Evolutionary conservation across 2,797 vertebrate genomes (phyloP), one percentile per base, ranked within the genome.

Genomic region (Cirrhinus mrigala): DNA sequence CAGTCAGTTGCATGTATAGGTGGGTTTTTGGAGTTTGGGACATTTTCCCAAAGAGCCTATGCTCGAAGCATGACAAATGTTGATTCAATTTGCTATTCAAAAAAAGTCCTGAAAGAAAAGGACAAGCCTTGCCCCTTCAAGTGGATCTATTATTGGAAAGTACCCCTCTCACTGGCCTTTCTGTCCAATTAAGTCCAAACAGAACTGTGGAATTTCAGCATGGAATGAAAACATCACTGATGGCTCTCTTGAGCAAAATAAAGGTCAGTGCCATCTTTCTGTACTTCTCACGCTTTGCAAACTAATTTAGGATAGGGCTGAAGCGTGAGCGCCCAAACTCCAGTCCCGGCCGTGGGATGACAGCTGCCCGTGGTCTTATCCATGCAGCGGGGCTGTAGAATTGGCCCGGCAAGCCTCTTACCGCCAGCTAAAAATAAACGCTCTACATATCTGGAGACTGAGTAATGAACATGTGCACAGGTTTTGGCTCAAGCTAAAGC

Each of bases 341-440:
- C 33, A 70, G 66, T 71, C 27, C 40, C 9, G 37, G 24, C 79
- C 52, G 4, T 48, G 18, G 71, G 46, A 64, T 60, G 69, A 76
- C 70, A 81, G 69, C 85, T 81, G 85, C 48, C 50, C 24, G 1
- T 75, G 50, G 46, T 76, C 71, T 80, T 58, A 76, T 52, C 15
- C 33, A 68, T 29, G 48, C 33, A 9, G 18, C 24, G 1, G n/a
- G 48, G 37, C 56, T 50, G 44, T 11, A 33, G 56, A 78, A 78
- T 58, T 56, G 48, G 62, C 37, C 68, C 16, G 79, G 62, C 70
- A 81, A 82, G 79, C 70, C 79, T 70, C 79, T 81, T 76, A 81
- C 56, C 58, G 2, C n/a, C 37, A 37, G 46, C 79, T 86, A 86
- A 68, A 86, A 86, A 86, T 86, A 86, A 85, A 56, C 48, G 58